phyloP scores from a whole-genome alignment of 2,797 vertebrate genomes.

The Melanotaenia pygmaea region DNA sequence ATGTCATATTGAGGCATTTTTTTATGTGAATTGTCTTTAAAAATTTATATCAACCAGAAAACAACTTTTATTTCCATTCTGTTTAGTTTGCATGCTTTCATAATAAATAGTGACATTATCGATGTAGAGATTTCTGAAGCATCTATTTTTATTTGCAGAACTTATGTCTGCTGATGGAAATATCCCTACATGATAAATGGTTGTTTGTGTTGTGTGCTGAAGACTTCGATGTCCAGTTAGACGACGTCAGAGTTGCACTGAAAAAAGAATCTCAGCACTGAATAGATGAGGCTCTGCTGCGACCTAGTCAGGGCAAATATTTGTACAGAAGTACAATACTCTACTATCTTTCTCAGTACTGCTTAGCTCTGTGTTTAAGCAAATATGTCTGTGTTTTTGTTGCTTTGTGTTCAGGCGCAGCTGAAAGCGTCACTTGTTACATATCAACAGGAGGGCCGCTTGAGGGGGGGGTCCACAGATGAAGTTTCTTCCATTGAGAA shows the following conservation, averaged over 20 bases:
- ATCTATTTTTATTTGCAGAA: not conserved
- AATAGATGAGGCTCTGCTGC: not conserved
- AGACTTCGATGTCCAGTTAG: conserved; percentile 28
- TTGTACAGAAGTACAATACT: conserved; percentile 64
- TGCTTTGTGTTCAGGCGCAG: conserved; percentile 2
- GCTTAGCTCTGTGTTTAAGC: conserved; percentile 46
- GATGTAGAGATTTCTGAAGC: not conserved
- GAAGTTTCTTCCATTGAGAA: conserved; percentile 23
- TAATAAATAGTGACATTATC: not conserved
- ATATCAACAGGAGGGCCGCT: conserved; percentile 31
- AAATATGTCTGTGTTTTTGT: conserved; percentile 61
- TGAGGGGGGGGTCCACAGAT: conserved; percentile 29
- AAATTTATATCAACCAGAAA: not conserved
- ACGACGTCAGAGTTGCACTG: conserved; percentile 43
- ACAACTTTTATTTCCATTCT: too few species aligned
- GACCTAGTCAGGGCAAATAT: conserved; percentile 43
- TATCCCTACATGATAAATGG: too few species aligned
- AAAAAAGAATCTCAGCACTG: conserved; percentile 16
- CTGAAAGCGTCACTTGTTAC: conserved; percentile 44
- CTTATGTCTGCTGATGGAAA: not conserved
- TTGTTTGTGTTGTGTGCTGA: not conserved
- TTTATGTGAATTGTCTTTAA: too few species aligned
- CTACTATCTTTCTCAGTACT: conserved; percentile 57
- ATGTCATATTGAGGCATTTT: not conserved
- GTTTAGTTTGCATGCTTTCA: not conserved